Base-by-base conservation (phyloP, 2,888 invertebrate genomes). In the Galerucella calmariensis region DNA sequence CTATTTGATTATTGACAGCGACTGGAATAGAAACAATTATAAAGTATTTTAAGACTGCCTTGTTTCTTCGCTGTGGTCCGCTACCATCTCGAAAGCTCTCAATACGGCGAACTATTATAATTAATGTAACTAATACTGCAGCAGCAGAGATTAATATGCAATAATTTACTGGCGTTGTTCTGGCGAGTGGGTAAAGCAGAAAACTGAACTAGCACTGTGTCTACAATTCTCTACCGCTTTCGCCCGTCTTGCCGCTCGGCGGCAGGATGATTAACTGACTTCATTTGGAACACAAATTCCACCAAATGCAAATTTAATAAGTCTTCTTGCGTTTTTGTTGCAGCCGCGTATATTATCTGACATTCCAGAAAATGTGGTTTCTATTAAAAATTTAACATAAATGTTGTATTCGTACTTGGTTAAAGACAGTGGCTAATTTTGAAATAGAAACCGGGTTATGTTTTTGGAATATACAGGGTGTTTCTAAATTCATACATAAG, bases 81-180 rank as follows among this genome's bases (percentile, higher is more conserved):
- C 81, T 83, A 81, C 81, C 83, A 82, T 84, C 84, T 83, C 82
- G 75, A 82, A 82, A 82, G 79, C 83, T 83, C 84, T 85, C 86
- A 85, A 87, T 86, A 86, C 86, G 86, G 86, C 85, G 84, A 85
- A 80, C 81, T 82, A 59, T 59, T 67, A 86, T 86, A 87, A 87
- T 88, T 87, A 88, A 87, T 86, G 87, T 87, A 87, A 86, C 87
- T 87, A 87, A 88, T 87, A 87, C 87, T 87, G 87, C 87, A 86
- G 87, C 86, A 83, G 46, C 84, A 84, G 86, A 87, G 87, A 87
- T 87, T 88, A 88, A 87, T 88, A 87, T 87, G 87, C 88, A 86
- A 87, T 88, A 87, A 87, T 87, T 87, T 87, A 87, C 86, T 84
- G 86, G 85, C 79, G 85, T 85, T 84, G 86, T 46, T 65, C 83